Evolutionary conservation across 1,140 invertebrate genomes (phyloP).

Genomic region (Muscidifurax raptorellus): DNA sequence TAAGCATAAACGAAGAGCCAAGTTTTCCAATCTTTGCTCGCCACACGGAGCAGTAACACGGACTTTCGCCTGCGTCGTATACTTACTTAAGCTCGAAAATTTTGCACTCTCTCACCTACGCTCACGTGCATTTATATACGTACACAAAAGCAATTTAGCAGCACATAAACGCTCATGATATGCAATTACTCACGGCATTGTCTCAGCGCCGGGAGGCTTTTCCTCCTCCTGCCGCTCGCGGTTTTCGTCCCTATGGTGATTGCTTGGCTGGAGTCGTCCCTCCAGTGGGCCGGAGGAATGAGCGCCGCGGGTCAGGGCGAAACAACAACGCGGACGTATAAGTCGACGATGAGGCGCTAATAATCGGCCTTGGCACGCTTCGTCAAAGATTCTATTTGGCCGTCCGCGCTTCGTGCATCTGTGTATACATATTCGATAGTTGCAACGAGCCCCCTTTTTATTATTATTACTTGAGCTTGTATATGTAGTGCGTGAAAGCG

Average conservation of each 20-base stretch:
- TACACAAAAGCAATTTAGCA: too few species aligned
- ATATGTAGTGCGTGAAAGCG: too few species aligned
- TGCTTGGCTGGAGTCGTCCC: slow-evolving; percentile 38
- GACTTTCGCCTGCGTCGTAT: background rate
- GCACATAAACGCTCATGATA: background rate
- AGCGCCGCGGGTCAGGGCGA: slow-evolving; percentile 23
- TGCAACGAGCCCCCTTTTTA: too few species aligned
- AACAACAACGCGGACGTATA: background rate
- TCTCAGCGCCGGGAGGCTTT: slow-evolving; percentile 69
- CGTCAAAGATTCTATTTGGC: too few species aligned
- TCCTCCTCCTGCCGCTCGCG: slow-evolving; percentile 69
- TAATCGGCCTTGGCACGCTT: background rate
- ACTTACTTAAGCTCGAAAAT: too few species aligned
- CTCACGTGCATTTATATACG: background rate
- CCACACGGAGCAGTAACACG: background rate
- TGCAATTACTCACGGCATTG: slow-evolving; percentile 66
- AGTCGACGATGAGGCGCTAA: background rate
- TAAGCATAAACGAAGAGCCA: background rate
- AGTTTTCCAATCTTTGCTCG: background rate
- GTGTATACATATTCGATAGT: too few species aligned
- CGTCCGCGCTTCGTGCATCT: too few species aligned
- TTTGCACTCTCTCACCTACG: background rate
- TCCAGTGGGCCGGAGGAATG: slow-evolving; percentile 35
- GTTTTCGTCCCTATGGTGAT: slow-evolving; percentile 70
- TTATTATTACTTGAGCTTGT: too few species aligned